These are phyloP conservation scores for Poecilus cupreus DNA, from an alignment of 2,888 invertebrate species.

Conservation along the genomic window DNA sequence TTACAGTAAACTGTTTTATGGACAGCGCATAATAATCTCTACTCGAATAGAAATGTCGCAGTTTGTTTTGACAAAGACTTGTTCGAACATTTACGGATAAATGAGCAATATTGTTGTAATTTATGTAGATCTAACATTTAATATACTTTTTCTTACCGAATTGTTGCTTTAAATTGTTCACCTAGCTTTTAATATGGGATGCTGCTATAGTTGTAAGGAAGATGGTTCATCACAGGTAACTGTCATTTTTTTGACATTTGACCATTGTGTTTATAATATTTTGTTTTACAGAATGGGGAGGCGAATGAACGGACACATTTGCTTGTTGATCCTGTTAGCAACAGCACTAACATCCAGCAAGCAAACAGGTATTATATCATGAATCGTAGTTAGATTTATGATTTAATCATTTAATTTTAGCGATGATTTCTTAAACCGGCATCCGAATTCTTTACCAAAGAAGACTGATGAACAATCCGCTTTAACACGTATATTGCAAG, in stretches of 20 bases:
- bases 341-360: conserved; percentile 82
- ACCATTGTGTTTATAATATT: conserved; percentile 40
- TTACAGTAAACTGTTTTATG: conserved; percentile 39
- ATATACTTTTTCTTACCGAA: conserved; percentile 1
- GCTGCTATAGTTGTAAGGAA: conserved; percentile 84
- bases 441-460: conserved; percentile 80
- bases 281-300: conserved; percentile 74
- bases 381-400: conserved; percentile 27
- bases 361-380: conserved; percentile 75
- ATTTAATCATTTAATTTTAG: conserved; percentile 71
- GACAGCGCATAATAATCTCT: conserved; percentile 22
- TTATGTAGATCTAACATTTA: conserved; percentile 27
- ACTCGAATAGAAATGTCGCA: conserved; percentile 43
- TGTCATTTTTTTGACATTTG: conserved; percentile 56
- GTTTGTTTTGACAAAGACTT: conserved; percentile 53
- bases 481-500: conserved; percentile 90
- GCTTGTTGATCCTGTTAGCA: conserved; percentile 84
- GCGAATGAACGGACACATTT: conserved; percentile 87
- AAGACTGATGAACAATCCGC: conserved; percentile 95
- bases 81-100: conserved; percentile 2
- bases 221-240: conserved; percentile 80
- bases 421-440: conserved; percentile 79
- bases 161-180: not conserved
- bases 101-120: conserved; percentile 22
- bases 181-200: conserved; percentile 75